Percentiles rank a stretch among this genome's conserved stretches.
Conservation (phyloP, 2,113 vertebrate species). For the Ammospiza caudacuta region DNA sequence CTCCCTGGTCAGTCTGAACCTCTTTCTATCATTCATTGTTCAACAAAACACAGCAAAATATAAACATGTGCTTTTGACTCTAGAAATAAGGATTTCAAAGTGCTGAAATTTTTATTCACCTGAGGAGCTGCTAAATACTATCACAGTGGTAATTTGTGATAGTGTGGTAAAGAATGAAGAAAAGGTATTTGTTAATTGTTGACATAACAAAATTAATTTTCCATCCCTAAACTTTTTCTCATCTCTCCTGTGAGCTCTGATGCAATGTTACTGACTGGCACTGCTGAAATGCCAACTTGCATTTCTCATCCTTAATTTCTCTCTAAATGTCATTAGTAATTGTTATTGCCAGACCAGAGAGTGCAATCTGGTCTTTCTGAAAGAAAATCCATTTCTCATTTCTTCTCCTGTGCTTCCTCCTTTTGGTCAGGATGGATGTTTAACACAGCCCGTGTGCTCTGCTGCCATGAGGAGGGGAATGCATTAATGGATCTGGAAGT, state of each 20-base stretch:
- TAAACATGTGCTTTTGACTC: background rate
- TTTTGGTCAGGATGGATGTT: constrained; percentile 22
- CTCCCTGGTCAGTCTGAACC: background rate
- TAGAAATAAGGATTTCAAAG: background rate
- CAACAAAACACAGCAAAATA: background rate
- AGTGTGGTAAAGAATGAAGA: constrained; percentile 19
- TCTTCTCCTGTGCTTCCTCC: constrained; percentile 25
- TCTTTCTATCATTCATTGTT: background rate
- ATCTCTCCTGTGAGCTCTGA: constrained; percentile 61
- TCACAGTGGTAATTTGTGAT: constrained; percentile 18
- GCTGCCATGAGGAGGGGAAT: background rate
- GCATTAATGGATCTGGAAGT: background rate
- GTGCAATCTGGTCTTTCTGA: constrained; percentile 38
- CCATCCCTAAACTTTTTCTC: constrained; percentile 51
- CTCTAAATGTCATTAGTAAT: constrained; percentile 83
- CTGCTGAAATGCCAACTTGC: constrained; percentile 79
- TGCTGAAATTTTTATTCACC: background rate
- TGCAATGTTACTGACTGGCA: constrained; percentile 66
- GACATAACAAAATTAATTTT: constrained; percentile 79
- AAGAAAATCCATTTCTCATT: constrained; percentile 59
- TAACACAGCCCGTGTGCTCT: background rate
- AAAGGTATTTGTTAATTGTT: constrained; percentile 61
- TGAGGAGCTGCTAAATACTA: constrained; percentile 8
- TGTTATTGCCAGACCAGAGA: constrained; percentile 75
- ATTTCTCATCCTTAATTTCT: constrained; percentile 81